phyloP scores from a whole-genome alignment of 2,113 vertebrate species.

The Poecilia latipinna region DNA sequence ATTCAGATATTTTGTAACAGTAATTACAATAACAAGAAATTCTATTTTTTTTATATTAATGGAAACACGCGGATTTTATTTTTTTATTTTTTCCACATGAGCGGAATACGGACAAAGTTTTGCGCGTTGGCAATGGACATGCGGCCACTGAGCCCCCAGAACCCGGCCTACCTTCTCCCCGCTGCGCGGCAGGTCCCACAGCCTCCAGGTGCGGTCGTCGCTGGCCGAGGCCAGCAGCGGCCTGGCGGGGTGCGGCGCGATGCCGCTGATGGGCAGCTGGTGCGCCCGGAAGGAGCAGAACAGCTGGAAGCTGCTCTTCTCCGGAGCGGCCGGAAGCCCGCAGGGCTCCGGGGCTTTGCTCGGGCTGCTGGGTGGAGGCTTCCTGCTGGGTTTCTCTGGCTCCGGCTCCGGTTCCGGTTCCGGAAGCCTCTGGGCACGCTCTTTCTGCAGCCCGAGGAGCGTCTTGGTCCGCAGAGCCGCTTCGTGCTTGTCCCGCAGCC shows the following conservation, averaged over 20 bases:
- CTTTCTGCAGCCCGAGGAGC: constrained; percentile 33
- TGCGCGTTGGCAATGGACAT: no score
- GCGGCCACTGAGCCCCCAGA: no score
- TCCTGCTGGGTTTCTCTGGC: not conserved
- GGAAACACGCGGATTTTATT: no score
- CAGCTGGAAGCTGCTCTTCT: constrained; percentile 14
- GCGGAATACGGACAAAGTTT: no score
- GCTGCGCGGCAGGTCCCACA: constrained; percentile 44
- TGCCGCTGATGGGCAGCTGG: constrained; percentile 45
- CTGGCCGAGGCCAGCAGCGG: constrained; percentile 43
- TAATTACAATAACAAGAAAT: no score
- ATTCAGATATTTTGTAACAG: no score
- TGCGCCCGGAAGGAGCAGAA: constrained; percentile 49
- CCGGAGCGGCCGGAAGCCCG: not conserved
- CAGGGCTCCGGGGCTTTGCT: not conserved
- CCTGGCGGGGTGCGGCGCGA: constrained; percentile 42
- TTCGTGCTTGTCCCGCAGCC: constrained; percentile 86
- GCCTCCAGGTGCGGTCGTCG: constrained; percentile 54
- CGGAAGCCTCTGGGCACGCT: constrained; percentile 4
- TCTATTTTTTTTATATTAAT: no score
- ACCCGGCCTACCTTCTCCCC: constrained; percentile 37
- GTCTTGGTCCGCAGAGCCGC: constrained; percentile 46
- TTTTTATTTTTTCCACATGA: no score
- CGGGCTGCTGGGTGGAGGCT: not conserved
- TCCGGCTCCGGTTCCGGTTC: not conserved